Percentiles rank a stretch among this genome's conserved stretches.
Conservation (phyloP, 1,140 invertebrate species). For the Brachionus sp. region DNA sequence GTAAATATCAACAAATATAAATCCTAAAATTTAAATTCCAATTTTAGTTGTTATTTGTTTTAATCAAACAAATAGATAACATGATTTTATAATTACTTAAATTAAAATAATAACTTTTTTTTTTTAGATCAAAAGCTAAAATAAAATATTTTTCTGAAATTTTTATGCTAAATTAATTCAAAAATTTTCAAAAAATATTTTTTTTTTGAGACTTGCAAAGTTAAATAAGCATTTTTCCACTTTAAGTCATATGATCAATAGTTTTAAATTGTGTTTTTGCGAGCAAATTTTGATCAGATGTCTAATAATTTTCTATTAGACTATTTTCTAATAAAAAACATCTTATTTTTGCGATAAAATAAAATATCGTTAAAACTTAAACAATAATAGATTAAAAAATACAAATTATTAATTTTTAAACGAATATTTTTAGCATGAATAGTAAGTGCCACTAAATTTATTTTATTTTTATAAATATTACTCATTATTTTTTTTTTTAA, state of each 20-base stretch:
- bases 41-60: neutral
- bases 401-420: too few relatives aligned
- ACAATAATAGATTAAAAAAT: too few relatives aligned
- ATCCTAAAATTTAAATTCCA: neutral
- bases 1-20: neutral
- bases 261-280: neutral
- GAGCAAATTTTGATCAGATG: neutral
- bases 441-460: too few relatives aligned
- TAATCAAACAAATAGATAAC: neutral
- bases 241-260: conserved; percentile 9
- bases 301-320: neutral
- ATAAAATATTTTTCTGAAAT: conserved; percentile 19
- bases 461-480: too few relatives aligned
- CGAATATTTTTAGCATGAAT: too few relatives aligned
- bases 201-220: conserved; percentile 16
- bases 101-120: neutral
- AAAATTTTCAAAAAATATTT: neutral
- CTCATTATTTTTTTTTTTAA: too few relatives aligned
- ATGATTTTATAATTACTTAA: neutral
- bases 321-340: too few relatives aligned
- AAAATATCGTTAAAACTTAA: too few relatives aligned
- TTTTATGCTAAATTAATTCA: conserved; percentile 33
- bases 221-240: neutral
- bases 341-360: too few relatives aligned
- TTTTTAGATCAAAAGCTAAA: neutral